phyloP scores from a whole-genome alignment of 2,888 invertebrate species.

The Zootermopsis nevadensis region DNA sequence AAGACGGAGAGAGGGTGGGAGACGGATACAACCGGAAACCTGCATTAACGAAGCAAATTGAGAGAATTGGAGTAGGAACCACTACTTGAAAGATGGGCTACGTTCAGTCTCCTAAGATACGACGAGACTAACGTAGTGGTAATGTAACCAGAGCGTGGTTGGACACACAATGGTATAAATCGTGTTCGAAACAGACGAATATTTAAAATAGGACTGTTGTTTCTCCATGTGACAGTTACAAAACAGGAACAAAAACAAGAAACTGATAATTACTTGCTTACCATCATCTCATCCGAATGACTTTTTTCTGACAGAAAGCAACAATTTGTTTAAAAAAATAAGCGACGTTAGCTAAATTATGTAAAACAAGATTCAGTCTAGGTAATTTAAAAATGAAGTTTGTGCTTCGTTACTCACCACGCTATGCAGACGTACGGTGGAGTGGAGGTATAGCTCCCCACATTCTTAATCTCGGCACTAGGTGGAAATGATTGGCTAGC shows the following conservation, averaged over 20 bases:
- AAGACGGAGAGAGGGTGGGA: background rate
- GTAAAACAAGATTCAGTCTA: no score
- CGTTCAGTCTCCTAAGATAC: background rate
- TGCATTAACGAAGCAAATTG: constrained; percentile 21
- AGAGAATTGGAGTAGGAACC: constrained; percentile 28
- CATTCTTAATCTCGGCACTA: no score
- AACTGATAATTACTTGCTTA: background rate
- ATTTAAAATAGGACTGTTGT: background rate
- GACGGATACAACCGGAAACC: constrained; percentile 25
- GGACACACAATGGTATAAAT: background rate
- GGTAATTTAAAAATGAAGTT: no score
- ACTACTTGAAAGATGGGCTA: constrained; percentile 14
- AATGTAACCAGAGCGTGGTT: background rate
- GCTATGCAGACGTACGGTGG: no score
- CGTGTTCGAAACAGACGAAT: background rate
- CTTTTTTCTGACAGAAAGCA: no score
- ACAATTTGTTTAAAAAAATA: no score
- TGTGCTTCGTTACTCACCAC: no score
- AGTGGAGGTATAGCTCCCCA: no score
- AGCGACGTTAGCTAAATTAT: no score
- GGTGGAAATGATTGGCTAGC: no score
- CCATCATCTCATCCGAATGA: no score
- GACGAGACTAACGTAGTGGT: background rate
- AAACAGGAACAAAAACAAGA: background rate
- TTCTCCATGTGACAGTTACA: background rate